Percentiles rank a stretch among this genome's conserved stretches.
These are phyloP conservation scores for Brassicogethes aeneus DNA, from an alignment of 2,888 invertebrate genomes.

Conservation along the genomic window DNA sequence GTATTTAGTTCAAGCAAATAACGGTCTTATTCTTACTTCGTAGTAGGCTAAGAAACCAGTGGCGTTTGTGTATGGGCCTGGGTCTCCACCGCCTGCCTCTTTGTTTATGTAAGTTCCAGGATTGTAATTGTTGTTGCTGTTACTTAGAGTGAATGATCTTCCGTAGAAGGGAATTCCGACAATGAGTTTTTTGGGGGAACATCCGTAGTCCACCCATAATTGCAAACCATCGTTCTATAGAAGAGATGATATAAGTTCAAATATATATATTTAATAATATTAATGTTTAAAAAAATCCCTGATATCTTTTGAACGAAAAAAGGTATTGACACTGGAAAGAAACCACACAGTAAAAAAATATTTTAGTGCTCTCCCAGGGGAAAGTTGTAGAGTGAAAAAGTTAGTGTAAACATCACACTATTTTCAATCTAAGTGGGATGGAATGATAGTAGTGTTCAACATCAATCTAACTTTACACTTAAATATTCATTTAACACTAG, in stretches of 20 bases:
- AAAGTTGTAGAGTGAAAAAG: too few species aligned
- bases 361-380: too few species aligned
- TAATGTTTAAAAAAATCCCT: too few species aligned
- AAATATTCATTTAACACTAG: too few species aligned
- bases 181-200: conserved; percentile 76
- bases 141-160: conserved; percentile 72
- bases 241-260: too few species aligned
- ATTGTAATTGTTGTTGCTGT: conserved; percentile 73
- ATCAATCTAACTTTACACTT: too few species aligned
- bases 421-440: too few species aligned
- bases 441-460: too few species aligned
- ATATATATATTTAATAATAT: not conserved
- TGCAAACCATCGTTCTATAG: conserved; percentile 75
- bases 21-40: conserved; percentile 47
- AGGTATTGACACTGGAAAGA: too few species aligned
- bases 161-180: conserved; percentile 89
- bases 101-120: conserved; percentile 83
- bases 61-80: conserved; percentile 79
- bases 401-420: too few species aligned
- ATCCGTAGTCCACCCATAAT: conserved; percentile 84
- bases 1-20: not conserved
- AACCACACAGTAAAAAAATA: too few species aligned
- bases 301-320: too few species aligned
- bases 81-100: conserved; percentile 79
- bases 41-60: conserved; percentile 83